phyloP scores from a whole-genome alignment of 2,113 vertebrate genomes.

The Ophthalmolycus amberensis region DNA sequence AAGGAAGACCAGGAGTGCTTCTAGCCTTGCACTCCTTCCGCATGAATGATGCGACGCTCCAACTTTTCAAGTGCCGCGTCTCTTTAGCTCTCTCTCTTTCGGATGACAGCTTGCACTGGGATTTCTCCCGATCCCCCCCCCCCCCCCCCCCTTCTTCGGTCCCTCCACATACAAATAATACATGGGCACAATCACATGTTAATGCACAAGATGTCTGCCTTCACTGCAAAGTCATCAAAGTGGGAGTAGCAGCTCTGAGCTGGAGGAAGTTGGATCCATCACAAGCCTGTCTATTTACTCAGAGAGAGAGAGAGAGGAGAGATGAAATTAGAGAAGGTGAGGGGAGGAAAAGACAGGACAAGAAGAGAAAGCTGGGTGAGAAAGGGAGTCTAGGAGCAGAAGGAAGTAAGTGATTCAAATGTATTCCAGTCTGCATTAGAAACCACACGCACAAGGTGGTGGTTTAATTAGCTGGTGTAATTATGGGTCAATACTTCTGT shows the following conservation, averaged over 20 bases:
- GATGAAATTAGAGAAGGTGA: conserved; percentile 68
- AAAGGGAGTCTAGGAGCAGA: conserved; percentile 36
- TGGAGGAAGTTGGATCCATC: conserved; percentile 79
- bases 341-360: conserved; percentile 44
- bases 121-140: conserved; percentile 45
- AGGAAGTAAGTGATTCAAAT: conserved; percentile 62
- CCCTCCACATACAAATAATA: conserved; percentile 82
- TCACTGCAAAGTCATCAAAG: conserved; percentile 77
- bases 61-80: conserved; percentile 55
- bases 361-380: conserved; percentile 23
- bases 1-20: conserved; percentile 47
- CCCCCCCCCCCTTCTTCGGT: background rate
- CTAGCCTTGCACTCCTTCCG: conserved; percentile 63
- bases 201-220: conserved; percentile 80
- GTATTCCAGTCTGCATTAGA: conserved; percentile 58
- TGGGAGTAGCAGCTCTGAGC: conserved; percentile 58
- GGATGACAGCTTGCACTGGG: conserved; percentile 72
- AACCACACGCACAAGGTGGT: conserved; percentile 38
- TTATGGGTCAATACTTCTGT: conserved; percentile 56
- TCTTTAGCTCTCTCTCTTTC: conserved; percentile 52
- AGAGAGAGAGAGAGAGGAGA: conserved; percentile 34
- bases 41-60: conserved; percentile 71
- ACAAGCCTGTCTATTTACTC: conserved; percentile 65
- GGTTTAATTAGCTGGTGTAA: conserved; percentile 66
- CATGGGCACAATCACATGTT: conserved; percentile 77